Evolutionary conservation across 1,140 invertebrate genomes (phyloP).

Genomic region (Lanistes nyassanus): DNA sequence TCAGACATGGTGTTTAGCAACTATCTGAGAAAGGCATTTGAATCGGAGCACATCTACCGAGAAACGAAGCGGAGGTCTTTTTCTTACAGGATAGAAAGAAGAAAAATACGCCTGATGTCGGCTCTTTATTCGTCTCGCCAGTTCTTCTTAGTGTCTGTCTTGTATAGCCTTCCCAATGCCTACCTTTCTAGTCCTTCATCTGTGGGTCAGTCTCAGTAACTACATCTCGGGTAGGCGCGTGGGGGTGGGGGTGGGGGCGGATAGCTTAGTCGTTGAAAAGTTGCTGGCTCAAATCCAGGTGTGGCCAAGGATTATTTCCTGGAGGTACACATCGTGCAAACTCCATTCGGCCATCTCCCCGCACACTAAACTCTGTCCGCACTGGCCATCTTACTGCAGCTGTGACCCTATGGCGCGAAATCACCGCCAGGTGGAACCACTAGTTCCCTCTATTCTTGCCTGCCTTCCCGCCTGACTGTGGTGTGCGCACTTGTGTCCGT

Average conservation of each 20-base stretch:
- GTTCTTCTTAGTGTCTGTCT: background rate
- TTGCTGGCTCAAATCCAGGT: no score
- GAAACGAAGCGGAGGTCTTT: background rate
- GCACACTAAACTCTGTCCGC: no score
- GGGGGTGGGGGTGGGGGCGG: background rate
- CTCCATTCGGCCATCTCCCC: no score
- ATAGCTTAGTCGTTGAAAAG: background rate
- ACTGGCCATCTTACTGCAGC: no score
- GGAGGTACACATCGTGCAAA: no score
- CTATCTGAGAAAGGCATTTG: constrained; percentile 4
- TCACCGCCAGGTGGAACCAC: no score
- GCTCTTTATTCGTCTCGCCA: background rate
- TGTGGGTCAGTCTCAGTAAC: background rate
- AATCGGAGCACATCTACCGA: constrained; percentile 1
- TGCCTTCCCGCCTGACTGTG: background rate
- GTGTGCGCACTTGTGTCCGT: background rate
- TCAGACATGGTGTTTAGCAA: background rate
- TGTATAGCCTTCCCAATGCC: background rate
- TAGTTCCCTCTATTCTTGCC: no score
- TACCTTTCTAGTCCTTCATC: background rate
- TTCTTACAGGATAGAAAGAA: background rate
- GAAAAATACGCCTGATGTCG: background rate
- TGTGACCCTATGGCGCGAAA: no score
- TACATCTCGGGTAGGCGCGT: background rate
- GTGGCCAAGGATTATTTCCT: no score